Evolutionary conservation across 23 tunicate species (phyloP), one percentile per base, ranked within the genome.

Genomic region (Ciona savignyi): DNA sequence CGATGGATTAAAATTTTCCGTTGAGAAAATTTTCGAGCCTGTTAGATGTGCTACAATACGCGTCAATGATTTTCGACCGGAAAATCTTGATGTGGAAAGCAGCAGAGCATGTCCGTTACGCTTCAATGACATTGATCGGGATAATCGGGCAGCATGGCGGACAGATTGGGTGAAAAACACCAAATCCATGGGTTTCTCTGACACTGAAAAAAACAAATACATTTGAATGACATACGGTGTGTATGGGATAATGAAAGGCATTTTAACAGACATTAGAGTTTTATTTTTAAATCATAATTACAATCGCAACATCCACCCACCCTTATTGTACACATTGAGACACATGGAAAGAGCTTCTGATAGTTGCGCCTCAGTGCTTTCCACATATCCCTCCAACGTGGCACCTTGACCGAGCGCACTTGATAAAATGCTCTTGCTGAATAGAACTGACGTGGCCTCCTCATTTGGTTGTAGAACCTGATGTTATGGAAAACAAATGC

Each of bases 121-220:
- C 35, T 85, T 65, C 80, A 85, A 51, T 51, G 73, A 77, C 30
- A 91, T 48, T 21, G 76, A 60, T 4, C 97, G 91, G 27, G 97
- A 84, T 19, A 91, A 67, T 28, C 91, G 71, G 4, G 97, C 83
- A 29, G 72, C 81, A 72, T 91, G 97, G 1, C 75, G 96, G 23
- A 78, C 83, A 23, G 96, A 83, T 74, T 88, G 80, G 21, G 72
- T 71, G 42, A 81, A 88, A 67, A 81, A 88, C 2, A 84, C 88
- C 31, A 88, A 63, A 25, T 81, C 84, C 80, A 88, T 29, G 35
- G 11, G 6, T 68, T 30, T 4, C 9, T 68, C 27, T 29, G n/a
- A 29, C n/a, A n/a, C n/a, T n/a, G n/a, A n/a, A n/a, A n/a, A n/a
- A n/a, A n/a, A n/a, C n/a, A n/a, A n/a, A n/a, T n/a, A n/a, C n/a